phyloP scores from a whole-genome alignment of 2,888 invertebrate species.

The Thymelicus sylvestris region DNA sequence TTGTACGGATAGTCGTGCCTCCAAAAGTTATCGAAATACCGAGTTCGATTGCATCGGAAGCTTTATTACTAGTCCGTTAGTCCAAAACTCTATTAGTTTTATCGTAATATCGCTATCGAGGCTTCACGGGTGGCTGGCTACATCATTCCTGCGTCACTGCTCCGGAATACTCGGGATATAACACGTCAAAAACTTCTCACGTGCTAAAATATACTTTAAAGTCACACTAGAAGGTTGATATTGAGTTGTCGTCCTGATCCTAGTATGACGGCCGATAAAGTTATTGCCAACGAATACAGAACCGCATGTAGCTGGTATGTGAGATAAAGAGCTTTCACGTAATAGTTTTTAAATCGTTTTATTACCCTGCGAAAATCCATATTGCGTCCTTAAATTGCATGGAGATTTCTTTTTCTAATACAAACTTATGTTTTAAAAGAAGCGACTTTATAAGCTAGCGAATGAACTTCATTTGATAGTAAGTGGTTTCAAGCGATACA shows the following conservation, averaged over 20 bases:
- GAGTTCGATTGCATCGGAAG: constrained; percentile 41
- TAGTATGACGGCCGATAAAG: constrained; percentile 37
- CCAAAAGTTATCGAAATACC: constrained; percentile 6
- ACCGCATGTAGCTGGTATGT: constrained; percentile 35
- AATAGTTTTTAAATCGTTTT: constrained; percentile 36
- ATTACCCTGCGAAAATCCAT: constrained; percentile 24
- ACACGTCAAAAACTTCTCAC: constrained; percentile 4
- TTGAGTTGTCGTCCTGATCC: neutral
- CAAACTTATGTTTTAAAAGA: neutral
- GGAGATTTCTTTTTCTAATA: neutral
- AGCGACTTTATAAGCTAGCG: no score
- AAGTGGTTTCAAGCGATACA: no score
- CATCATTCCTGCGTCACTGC: constrained; percentile 49
- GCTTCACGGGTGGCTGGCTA: constrained; percentile 55
- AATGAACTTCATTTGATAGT: no score
- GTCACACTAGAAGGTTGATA: neutral
- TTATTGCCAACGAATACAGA: constrained; percentile 36
- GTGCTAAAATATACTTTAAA: constrained; percentile 13
- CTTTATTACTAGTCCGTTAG: constrained; percentile 53
- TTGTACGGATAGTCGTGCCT: neutral
- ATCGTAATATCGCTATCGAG: constrained; percentile 58
- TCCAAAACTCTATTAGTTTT: constrained; percentile 64
- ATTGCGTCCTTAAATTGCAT: constrained; percentile 15
- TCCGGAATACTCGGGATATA: constrained; percentile 41
- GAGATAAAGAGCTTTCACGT: constrained; percentile 35